Conservation (phyloP, 1,140 invertebrate genomes). For the Maconellicoccus hirsutus region DNA sequence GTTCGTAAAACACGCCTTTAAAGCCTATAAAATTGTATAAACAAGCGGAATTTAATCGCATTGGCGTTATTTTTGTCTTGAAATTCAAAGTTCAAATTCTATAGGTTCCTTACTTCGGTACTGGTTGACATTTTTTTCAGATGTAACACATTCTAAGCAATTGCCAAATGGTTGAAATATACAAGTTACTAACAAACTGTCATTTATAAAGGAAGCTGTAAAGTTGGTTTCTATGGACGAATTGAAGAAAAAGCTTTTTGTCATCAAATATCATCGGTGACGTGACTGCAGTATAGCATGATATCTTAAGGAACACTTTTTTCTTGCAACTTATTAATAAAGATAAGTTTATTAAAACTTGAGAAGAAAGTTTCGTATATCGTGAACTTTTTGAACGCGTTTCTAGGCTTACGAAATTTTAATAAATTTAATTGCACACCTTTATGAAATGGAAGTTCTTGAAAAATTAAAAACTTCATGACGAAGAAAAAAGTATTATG, state of each 20-base stretch:
- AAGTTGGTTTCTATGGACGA: too few relatives aligned
- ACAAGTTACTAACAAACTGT: not conserved
- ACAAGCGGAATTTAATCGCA: not conserved
- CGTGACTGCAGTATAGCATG: too few relatives aligned
- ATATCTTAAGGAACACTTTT: too few relatives aligned
- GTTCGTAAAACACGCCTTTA: not conserved
- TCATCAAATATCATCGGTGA: too few relatives aligned
- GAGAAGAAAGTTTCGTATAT: not conserved
- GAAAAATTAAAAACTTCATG: conserved; percentile 1
- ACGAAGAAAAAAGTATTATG: not conserved
- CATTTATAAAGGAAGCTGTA: conserved; percentile 17
- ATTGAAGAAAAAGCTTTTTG: not conserved
- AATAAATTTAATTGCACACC: conserved; percentile 9
- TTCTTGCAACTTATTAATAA: not conserved
- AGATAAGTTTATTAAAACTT: not conserved
- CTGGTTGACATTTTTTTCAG: not conserved
- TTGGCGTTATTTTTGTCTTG: not conserved
- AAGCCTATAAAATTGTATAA: not conserved
- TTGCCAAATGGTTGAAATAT: conserved; percentile 14
- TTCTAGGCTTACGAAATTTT: conserved; percentile 2
- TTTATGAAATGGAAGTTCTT: not conserved
- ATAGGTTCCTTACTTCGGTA: not conserved
- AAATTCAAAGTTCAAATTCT: not conserved
- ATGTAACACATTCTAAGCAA: not conserved
- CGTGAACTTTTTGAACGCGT: conserved; percentile 1